Conservation (phyloP, 2,797 vertebrate genomes). For the Crypturellus tataupa region DNA sequence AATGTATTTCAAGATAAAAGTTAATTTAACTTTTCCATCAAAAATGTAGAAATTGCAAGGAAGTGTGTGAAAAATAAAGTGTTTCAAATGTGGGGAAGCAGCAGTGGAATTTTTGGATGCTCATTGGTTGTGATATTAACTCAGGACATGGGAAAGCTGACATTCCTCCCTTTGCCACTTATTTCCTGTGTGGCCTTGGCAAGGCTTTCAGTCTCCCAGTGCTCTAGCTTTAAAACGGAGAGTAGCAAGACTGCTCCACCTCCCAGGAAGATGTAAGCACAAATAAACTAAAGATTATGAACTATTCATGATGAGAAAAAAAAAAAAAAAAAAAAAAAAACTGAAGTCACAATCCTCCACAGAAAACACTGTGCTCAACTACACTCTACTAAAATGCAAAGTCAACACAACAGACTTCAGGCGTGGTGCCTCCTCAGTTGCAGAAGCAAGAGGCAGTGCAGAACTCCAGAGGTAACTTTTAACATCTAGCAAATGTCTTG, state of each 20-base stretch:
- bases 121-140: neutral
- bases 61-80: neutral
- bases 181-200: neutral
- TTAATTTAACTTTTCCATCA: neutral
- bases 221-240: neutral
- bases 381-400: neutral
- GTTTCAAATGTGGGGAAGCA: neutral
- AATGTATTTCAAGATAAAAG: neutral
- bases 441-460: rapidly evolving
- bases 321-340: neutral
- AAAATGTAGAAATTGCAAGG: neutral
- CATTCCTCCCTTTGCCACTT: neutral
- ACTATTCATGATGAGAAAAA: neutral
- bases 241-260: neutral
- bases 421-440: neutral
- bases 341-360: neutral
- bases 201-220: neutral
- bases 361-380: neutral
- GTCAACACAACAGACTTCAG: neutral
- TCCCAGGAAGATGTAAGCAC: neutral
- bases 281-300: neutral
- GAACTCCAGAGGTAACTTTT: neutral
- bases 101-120: neutral
- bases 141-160: neutral
- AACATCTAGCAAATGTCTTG: neutral